Evolutionary conservation across 2,888 invertebrate genomes (phyloP), one percentile per base, ranked within the genome.

Genomic region (Drosophila yooni): DNA sequence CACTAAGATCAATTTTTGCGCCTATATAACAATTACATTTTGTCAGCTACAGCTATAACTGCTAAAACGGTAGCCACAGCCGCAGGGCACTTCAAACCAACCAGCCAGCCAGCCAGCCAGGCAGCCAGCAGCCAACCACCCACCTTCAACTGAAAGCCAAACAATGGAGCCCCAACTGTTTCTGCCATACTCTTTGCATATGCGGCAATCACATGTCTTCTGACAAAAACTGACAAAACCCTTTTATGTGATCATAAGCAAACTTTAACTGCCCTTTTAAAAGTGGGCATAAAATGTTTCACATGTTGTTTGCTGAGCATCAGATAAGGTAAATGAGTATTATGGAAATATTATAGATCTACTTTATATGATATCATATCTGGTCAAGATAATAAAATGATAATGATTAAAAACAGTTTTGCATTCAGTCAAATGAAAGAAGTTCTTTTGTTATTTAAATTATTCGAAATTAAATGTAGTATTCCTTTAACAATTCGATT

Each of bases 11-110:
- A 74, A 79, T 73, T 89, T 80, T 80, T 87, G 77, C 87, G 81
- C 79, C 82, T 73, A 63, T 89, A 78, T 76, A 87, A 89, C 88
- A 89, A 89, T 89, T 88, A 82, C 82, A 88, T 88, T 79, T 84
- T 86, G 87, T 83, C 84, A 83, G 79, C 70, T 68, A 27, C 38
- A 38, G n/a, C 56, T 10, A 62, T 52, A 48, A 51, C 67, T 52
- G 38, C 56, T 59, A 78, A 80, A 76, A 87, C 82, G 79, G 88
- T 85, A 89, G 83, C 85, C 61, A 75, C 51, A 71, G 86, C 88
- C 83, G 54, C 70, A 51, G 86, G 82, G 74, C 76, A 72, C 70
- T 75, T 64, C 63, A 59, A 54, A 31, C 50, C 54, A 54, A 59
- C 57, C 51, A 69, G 60, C 52, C 38, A 56, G 29, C 65, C 69